These are phyloP conservation scores for Erinaceus europaeus DNA, from an alignment of 2,113 vertebrate species.

Conservation along the genomic window DNA sequence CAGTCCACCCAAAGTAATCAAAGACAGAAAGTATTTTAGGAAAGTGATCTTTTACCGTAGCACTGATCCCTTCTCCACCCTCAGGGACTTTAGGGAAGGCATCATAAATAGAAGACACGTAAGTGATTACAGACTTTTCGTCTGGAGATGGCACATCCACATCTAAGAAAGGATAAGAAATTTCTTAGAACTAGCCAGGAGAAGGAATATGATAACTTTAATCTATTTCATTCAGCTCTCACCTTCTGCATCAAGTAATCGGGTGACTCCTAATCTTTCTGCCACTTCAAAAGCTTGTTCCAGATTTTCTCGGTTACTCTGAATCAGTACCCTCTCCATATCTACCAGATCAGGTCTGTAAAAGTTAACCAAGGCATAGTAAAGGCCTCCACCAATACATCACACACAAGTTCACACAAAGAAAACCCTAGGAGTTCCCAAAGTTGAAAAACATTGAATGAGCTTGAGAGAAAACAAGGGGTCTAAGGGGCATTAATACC, in stretches of 20 bases:
- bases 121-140: conserved; percentile 99
- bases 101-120: conserved; percentile 98
- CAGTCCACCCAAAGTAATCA: background rate
- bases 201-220: background rate
- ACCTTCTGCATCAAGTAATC: conserved; percentile 97
- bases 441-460: background rate
- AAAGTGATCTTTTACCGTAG: conserved; percentile 85
- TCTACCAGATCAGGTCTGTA: conserved; percentile 96
- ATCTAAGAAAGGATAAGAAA: conserved; percentile 81
- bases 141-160: conserved; percentile 97
- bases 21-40: background rate
- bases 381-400: background rate
- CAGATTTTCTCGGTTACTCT: conserved; percentile 95
- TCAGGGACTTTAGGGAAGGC: conserved; percentile 99
- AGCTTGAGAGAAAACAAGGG: background rate
- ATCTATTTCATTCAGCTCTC: conserved; percentile 42
- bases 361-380: background rate
- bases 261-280: conserved; percentile 94
- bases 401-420: background rate
- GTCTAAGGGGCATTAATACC: background rate
- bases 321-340: conserved; percentile 93
- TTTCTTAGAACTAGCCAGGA: background rate
- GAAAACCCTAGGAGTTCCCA: background rate
- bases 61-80: conserved; percentile 94
- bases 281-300: conserved; percentile 98